phyloP scores from a whole-genome alignment of 2,113 vertebrate species.

The Nycticryphes semicollaris region DNA sequence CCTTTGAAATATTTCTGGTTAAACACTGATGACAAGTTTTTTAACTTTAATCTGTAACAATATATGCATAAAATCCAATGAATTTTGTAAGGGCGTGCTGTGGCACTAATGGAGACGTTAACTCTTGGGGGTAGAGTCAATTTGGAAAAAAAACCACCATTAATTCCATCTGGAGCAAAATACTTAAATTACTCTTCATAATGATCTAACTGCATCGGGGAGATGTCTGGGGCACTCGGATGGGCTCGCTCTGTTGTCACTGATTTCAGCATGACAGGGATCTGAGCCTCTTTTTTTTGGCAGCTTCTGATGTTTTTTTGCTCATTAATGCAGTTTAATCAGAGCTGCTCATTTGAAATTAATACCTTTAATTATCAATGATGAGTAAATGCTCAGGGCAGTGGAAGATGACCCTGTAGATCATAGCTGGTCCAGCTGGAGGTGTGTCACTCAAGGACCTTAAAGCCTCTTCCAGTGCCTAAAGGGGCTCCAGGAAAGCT shows the following conservation, averaged over 20 bases:
- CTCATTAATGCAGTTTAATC: neutral
- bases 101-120: neutral
- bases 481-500: too few relatives aligned
- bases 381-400: neutral
- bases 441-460: neutral
- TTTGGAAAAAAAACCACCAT: neutral
- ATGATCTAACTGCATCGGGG: neutral
- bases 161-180: neutral
- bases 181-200: neutral
- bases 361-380: neutral
- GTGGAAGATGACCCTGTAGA: neutral
- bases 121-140: neutral
- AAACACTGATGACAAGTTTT: neutral
- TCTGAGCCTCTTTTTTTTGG: neutral
- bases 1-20: constrained; percentile 14
- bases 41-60: neutral
- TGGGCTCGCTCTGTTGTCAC: neutral
- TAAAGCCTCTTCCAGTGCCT: too few relatives aligned
- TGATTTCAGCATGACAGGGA: neutral
- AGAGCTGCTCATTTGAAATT: neutral
- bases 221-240: neutral
- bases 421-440: neutral
- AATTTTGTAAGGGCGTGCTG: neutral
- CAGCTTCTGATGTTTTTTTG: neutral
- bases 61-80: neutral